These are phyloP conservation scores for Drosophila kikkawai DNA, from an alignment of 1,140 invertebrate genomes.

Conservation along the genomic window DNA sequence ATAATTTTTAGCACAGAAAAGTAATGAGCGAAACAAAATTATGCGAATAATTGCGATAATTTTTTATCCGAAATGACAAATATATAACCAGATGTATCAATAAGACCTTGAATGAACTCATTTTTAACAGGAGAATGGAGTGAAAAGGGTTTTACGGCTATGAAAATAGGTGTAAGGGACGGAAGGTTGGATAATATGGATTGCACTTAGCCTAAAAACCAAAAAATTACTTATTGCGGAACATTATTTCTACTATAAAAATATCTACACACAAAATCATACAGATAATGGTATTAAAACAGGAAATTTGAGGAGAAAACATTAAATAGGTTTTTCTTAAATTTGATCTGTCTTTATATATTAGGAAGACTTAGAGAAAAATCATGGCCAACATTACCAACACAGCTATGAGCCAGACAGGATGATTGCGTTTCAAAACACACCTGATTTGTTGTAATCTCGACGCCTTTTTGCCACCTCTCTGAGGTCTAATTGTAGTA, in stretches of 20 bases:
- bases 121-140: background rate
- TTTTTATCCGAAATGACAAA: conserved; percentile 24
- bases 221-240: too few species aligned
- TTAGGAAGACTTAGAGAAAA: too few species aligned
- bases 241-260: too few species aligned
- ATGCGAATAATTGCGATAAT: conserved; percentile 54
- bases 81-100: conserved; percentile 12
- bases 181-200: background rate
- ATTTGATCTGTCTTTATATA: background rate
- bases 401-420: too few species aligned
- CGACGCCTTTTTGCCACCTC: too few species aligned
- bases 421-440: too few species aligned
- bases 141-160: too few species aligned
- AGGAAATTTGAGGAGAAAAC: background rate
- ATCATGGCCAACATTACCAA: too few species aligned
- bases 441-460: too few species aligned
- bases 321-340: background rate
- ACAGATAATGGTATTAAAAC: background rate
- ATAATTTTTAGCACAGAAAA: conserved; percentile 48
- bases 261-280: background rate
- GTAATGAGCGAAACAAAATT: conserved; percentile 50
- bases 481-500: too few species aligned
- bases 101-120: background rate
- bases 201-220: background rate
- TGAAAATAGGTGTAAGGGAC: background rate